A percentile compares a stretch with the other conserved stretches of the same genome.
These are phyloP conservation scores for Dunckerocampus dactyliophorus DNA, from an alignment of 2,113 vertebrate species.

Conservation along the genomic window DNA sequence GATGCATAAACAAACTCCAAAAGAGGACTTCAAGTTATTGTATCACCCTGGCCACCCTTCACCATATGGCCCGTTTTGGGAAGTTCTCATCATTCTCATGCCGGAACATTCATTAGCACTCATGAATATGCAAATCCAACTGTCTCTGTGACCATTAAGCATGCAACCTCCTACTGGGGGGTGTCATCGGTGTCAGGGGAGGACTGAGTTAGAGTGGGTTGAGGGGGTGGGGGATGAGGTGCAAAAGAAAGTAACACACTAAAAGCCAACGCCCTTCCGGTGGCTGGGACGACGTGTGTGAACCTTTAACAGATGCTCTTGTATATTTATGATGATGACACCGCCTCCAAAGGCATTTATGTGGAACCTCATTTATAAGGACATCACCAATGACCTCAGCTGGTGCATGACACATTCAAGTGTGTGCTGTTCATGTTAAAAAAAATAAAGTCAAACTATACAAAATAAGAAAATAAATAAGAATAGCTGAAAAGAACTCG, in stretches of 20 bases:
- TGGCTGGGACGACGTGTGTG: constrained; percentile 14
- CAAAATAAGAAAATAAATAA: no score
- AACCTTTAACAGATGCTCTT: constrained; percentile 70
- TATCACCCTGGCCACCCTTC: constrained; percentile 46
- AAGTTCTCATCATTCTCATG: constrained; percentile 61
- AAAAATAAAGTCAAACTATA: no score
- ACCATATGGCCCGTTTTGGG: constrained; percentile 61
- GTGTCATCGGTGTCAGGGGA: constrained; percentile 63
- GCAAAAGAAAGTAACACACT: neutral
- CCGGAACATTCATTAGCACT: constrained; percentile 60
- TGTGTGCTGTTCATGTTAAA: no score
- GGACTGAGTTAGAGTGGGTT: neutral
- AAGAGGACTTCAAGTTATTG: constrained; percentile 41
- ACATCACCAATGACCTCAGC: neutral
- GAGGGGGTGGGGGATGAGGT: no score
- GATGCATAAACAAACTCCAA: constrained; percentile 61
- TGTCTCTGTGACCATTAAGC: constrained; percentile 59
- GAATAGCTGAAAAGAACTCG: neutral
- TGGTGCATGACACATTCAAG: no score
- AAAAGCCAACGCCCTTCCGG: constrained; percentile 58
- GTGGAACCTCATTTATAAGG: neutral
- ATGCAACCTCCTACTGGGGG: constrained; percentile 58
- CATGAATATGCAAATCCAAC: constrained; percentile 78
- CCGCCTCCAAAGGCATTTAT: neutral
- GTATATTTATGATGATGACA: constrained; percentile 72